phyloP scores from a whole-genome alignment of 2,888 invertebrate species.

The Campopleginae sp. region DNA sequence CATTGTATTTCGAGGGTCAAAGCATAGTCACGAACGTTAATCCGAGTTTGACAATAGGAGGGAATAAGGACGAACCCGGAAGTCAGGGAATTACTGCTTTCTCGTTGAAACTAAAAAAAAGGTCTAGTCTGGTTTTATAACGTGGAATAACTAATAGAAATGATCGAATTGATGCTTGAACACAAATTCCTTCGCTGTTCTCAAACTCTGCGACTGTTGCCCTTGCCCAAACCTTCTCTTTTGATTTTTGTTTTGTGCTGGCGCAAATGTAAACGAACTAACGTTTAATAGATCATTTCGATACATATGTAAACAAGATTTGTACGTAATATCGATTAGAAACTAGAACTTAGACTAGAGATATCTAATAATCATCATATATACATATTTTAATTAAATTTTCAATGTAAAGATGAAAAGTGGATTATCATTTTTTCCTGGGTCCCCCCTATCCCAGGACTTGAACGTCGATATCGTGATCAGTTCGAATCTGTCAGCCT shows the following conservation, averaged over 20 bases:
- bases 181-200: slow-evolving; percentile 63
- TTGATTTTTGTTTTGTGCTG: slow-evolving; percentile 77
- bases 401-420: slow-evolving; percentile 8
- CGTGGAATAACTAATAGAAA: slow-evolving; percentile 3
- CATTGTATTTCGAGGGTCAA: slow-evolving; percentile 5
- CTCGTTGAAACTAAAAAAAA: slow-evolving; percentile 35
- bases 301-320: slow-evolving; percentile 51
- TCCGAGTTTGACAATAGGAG: background rate
- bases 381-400: slow-evolving; percentile 10
- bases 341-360: background rate
- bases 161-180: slow-evolving; percentile 13
- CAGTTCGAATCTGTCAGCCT: too few relatives aligned
- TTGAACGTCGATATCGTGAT: too few relatives aligned
- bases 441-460: too few relatives aligned
- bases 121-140: slow-evolving; percentile 76
- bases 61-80: background rate
- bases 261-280: slow-evolving; percentile 80
- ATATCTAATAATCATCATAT: background rate
- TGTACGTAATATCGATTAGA: slow-evolving; percentile 6
- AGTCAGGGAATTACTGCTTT: slow-evolving; percentile 19
- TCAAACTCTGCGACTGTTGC: slow-evolving; percentile 70
- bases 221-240: slow-evolving; percentile 53
- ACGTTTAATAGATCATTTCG: slow-evolving; percentile 76
- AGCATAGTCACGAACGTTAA: background rate
- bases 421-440: background rate